phyloP scores from a whole-genome alignment of 2,113 vertebrate genomes.

The Ellobius talpinus region DNA sequence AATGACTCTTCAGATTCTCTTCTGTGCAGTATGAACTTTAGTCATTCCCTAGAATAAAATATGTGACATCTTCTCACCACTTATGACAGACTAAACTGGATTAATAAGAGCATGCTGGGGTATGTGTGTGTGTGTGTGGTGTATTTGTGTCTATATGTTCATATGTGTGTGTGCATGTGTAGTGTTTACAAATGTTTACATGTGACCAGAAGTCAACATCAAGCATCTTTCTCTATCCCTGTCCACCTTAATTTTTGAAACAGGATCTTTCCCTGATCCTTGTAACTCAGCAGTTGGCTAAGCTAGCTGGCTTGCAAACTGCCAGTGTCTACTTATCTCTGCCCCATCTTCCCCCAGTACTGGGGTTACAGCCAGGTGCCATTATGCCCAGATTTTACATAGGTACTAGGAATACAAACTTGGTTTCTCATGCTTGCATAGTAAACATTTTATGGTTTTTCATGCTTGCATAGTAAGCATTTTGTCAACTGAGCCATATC shows the following conservation, averaged over 20 bases:
- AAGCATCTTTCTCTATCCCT: not conserved
- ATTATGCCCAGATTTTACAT: not conserved
- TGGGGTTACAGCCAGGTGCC: not conserved
- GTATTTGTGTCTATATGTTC: not conserved
- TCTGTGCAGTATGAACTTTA: not conserved
- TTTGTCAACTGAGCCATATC: not conserved
- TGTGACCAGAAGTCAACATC: not conserved
- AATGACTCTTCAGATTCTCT: too few species aligned
- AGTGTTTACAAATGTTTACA: not conserved
- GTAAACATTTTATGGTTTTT: not conserved
- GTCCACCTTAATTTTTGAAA: not conserved
- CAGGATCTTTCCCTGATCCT: not conserved
- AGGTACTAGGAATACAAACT: not conserved
- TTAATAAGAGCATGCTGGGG: constrained; percentile 47
- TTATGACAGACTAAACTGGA: constrained; percentile 46
- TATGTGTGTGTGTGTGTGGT: not conserved
- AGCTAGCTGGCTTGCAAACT: not conserved
- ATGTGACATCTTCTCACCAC: not conserved
- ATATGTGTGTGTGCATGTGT: not conserved
- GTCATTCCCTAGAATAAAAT: not conserved
- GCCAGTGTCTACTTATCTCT: not conserved
- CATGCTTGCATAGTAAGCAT: not conserved
- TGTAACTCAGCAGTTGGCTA: not conserved
- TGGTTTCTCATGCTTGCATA: not conserved
- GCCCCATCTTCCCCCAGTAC: not conserved